A percentile compares a stretch with the other conserved stretches of the same genome.
phyloP scores from a whole-genome alignment of 2,888 invertebrate genomes.

The Scaptodrosophila latifasciaeformis region DNA sequence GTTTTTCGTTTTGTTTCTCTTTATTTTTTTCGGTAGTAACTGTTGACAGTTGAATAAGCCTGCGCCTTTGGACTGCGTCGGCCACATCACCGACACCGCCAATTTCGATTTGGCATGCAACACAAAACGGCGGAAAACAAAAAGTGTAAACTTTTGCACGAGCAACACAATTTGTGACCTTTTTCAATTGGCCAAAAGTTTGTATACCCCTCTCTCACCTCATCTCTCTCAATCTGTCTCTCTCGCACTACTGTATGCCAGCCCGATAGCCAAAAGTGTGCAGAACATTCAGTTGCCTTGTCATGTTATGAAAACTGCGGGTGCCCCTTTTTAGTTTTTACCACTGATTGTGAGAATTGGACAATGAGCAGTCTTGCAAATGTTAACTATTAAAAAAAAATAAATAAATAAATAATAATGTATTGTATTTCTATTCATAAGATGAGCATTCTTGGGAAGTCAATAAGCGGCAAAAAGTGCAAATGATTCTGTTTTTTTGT shows the following conservation, averaged over 20 bases:
- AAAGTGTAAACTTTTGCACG: slow-evolving; percentile 62
- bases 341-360: background rate
- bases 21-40: slow-evolving; percentile 68
- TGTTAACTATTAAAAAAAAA: too few species aligned
- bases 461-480: slow-evolving; percentile 8
- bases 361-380: too few species aligned
- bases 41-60: slow-evolving; percentile 71
- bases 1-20: slow-evolving; percentile 28
- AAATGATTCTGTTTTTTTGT: background rate
- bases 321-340: background rate
- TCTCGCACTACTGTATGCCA: slow-evolving; percentile 21
- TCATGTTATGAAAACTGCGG: background rate
- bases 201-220: too few species aligned
- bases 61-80: slow-evolving; percentile 6
- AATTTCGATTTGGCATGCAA: slow-evolving; percentile 43
- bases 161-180: slow-evolving; percentile 66
- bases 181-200: slow-evolving; percentile 45
- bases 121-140: slow-evolving; percentile 5
- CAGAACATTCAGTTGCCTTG: slow-evolving; percentile 41
- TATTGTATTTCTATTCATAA: too few species aligned
- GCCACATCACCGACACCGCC: slow-evolving; percentile 30
- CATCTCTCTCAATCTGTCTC: slow-evolving; percentile 2
- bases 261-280: slow-evolving; percentile 59
- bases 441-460: slow-evolving; percentile 2
- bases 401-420: too few species aligned